A percentile compares a stretch with the other conserved stretches of the same genome.
phyloP scores from a whole-genome alignment of 2,113 vertebrate genomes.

The Macrotis lagotis region DNA sequence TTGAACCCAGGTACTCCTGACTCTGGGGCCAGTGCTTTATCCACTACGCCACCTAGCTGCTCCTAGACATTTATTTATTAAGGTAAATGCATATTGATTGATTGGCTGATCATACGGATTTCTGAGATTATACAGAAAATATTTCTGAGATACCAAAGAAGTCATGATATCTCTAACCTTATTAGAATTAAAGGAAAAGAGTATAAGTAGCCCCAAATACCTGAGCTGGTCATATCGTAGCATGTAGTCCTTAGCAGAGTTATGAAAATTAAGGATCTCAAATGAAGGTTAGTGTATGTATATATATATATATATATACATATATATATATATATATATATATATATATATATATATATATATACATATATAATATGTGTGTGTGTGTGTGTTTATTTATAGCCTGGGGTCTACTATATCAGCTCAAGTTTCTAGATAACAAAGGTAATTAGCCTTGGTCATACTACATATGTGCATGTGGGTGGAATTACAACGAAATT shows the following conservation, averaged over 20 bases:
- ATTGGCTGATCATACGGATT: neutral
- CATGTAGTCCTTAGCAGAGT: conserved; percentile 27
- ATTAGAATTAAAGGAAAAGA: conserved; percentile 29
- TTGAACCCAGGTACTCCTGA: too few species aligned
- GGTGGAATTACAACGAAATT: neutral
- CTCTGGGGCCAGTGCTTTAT: too few species aligned
- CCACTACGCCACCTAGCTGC: too few species aligned
- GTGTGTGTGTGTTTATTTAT: too few species aligned
- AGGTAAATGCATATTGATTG: neutral
- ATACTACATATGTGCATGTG: neutral
- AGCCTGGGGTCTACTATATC: neutral
- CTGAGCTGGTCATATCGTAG: neutral
- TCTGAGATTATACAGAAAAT: neutral
- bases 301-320: too few species aligned
- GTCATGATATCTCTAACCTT: neutral
- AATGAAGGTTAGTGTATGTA: neutral
- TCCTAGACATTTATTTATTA: neutral
- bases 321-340: too few species aligned
- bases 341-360: too few species aligned
- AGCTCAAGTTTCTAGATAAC: neutral
- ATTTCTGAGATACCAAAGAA: conserved; percentile 37
- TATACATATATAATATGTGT: too few species aligned
- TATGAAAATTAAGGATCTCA: neutral
- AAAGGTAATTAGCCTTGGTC: neutral
- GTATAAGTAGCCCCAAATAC: conserved; percentile 20